Base-by-base conservation (phyloP, 2,113 vertebrate species). In the Sarotherodon lohbergeri region DNA sequence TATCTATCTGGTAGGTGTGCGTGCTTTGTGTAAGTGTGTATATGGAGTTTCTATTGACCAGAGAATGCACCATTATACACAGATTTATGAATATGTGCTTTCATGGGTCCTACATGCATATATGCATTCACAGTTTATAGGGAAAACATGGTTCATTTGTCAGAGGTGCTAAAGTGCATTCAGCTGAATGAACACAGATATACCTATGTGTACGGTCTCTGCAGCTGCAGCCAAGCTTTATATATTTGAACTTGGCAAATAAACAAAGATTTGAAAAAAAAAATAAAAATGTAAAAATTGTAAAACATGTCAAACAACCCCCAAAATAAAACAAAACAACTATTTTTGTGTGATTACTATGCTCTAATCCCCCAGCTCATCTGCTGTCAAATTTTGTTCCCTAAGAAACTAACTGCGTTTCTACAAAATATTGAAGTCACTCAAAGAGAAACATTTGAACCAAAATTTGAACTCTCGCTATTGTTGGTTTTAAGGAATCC, bases 21-120 rank as follows among this genome's bases (percentile, higher is more conserved):
- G 32, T 88, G 89, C 87, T 89, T 89, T 89, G 87, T 89, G 84
- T 24, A 41, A 22, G 61, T 29, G 80, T 79, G 86, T 73, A 82
- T 68, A 54, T 63, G 66, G 80, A 55, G 68, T 83, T 90, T 86
- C 88, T 91, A 90, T 93, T 93, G 91, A 93, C 91, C 90, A 86
- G 56, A 36, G 79, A 92, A 88, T 71, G 89, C 86, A 88, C 83
- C 81, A 68, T 80, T 83, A 85, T 89, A 59, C 81, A 16, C 85
- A 90, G 90, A 93, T 91, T 90, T 93, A 90, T 93, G 87, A 93
- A 91, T 81, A 84, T 90, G 82, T 80, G 84, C 86, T 82, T 83
- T 79, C 61, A 79, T 78, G 81, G 78, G 81, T 82, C 41, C 79
- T 85, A 85, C 81, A 80, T 85, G 81, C 41, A 48, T 89, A 86